Base-by-base conservation (phyloP, 2,888 invertebrate genomes). In the Branchipolynoe longqiensis region DNA sequence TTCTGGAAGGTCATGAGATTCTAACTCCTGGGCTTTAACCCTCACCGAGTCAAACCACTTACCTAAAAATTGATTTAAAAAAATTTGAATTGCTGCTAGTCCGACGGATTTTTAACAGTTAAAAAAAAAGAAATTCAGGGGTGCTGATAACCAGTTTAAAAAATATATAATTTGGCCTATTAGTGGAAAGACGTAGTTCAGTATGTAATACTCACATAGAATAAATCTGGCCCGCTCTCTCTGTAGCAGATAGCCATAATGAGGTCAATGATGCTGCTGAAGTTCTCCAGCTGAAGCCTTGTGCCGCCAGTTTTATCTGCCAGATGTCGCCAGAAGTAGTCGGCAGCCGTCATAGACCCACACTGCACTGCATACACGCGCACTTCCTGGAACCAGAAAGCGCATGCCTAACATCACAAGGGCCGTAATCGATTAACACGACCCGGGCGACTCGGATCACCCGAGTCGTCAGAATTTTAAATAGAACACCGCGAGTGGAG, bases 231-330 rank as follows among this genome's bases (percentile, higher is more conserved):
- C 0, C 91, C 91, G 28, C 89, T 85, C 83, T 92, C 92, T 74
- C 91, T 87, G 89, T 92, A 93, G 86, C 91, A 92, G 56, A 92
- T 92, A 18, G 92, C 92, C 92, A 92, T 92, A 64, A 93, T 89
- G 86, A 91, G 89, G 78, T 92, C 91, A 85, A 91, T 90, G 31
- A 93, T 89, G 81, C 90, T 90, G 41, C 87, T 87, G 83, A 92
- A 91, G 62, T 92, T 86, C 14, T 89, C 89, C 56, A 93, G 87
- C 73, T 90, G 89, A 0, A 93, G 89, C 84, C 91, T 90, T 54
- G 90, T 89, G n/a, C 92, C 92, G n/a, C 87, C 87, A 0, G 92
- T 91, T 41, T 87, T 56, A n/a, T 86, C 82, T 0, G 91, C 89
- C 78, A 93, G 85, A 6, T 89, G 87, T 74, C 87, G 83, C 86